phyloP scores from a whole-genome alignment of 2,113 vertebrate species.

The Rhinolophus ferrumequinum region DNA sequence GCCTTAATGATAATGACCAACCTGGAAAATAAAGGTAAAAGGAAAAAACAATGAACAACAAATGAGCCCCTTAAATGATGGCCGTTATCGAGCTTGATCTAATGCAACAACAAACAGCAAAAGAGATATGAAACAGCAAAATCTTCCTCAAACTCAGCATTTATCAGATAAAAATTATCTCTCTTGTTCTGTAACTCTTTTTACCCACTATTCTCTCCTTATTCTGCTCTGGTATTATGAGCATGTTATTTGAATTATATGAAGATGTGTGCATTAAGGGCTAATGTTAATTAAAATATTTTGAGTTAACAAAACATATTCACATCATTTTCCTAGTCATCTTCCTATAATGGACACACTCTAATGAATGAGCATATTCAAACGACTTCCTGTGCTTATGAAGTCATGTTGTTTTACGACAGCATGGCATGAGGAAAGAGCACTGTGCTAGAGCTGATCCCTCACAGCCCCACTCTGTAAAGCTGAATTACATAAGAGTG shows the following conservation, averaged over 20 bases:
- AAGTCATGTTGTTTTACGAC: neutral
- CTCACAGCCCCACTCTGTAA: neutral
- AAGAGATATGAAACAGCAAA: neutral
- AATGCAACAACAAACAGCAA: neutral
- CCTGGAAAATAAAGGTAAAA: constrained; percentile 26
- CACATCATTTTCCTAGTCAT: neutral
- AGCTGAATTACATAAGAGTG: neutral
- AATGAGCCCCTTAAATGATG: neutral
- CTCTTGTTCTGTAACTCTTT: neutral
- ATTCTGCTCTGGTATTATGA: neutral
- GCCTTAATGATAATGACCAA: neutral
- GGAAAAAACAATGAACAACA: neutral
- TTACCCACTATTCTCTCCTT: neutral
- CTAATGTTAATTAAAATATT: neutral
- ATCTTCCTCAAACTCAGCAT: neutral
- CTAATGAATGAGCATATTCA: neutral
- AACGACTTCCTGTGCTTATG: neutral
- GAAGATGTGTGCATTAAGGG: neutral
- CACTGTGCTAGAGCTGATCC: neutral
- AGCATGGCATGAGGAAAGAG: neutral
- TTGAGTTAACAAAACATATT: neutral
- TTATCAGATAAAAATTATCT: neutral
- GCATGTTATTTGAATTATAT: neutral
- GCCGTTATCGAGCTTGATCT: neutral
- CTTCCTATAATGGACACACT: neutral